Base-by-base conservation (phyloP, 2,888 invertebrate species). In the Drosophila longiperda region DNA sequence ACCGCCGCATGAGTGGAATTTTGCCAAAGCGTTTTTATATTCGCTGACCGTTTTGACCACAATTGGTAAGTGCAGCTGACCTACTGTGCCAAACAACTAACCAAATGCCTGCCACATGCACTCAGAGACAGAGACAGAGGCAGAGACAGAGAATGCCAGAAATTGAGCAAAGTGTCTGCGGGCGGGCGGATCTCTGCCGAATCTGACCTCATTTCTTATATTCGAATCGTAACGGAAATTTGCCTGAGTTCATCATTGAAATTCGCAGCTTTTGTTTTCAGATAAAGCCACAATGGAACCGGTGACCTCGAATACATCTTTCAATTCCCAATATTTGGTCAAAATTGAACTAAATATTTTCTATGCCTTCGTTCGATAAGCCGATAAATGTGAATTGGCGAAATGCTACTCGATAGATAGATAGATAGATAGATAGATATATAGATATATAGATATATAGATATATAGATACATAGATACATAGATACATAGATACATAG, bases 11-110 rank as follows among this genome's bases (percentile, higher is more conserved):
- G 97, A 97, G 92, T 97, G 97, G 97, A 97, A 96, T 92, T 96
- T 97, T 92, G 97, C 97, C 64, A 95, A 96, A 90, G 97, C 98
- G 63, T 98, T 99, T 94, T 95, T 99, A 87, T 99, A 98, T 94
- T 98, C 98, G 29, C 95, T 99, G 83, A 98, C 98, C 42, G 98
- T 99, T 79, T 95, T 99, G 87, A 98, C 98, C 58, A 98, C 97
- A 73, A 97, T 97, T 92, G 97, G 97, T 97, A 93, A 96, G 96
- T 94, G 78, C 74, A 63, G 53, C 36, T 38, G 63, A 55, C 55
- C 70, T 11, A 7, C 50, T n/a, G 55, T 49, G 63, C 36, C 38
- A 29, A n/a, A 38, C 55, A 40, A 26, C 55, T 38, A 34, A 54
- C 26, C 68, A 54, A 45, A 48, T 67, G 8, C 29, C 29, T 38